Percentiles rank a stretch among this genome's conserved stretches.
phyloP scores from a whole-genome alignment of 2,888 invertebrate genomes.

The Cheilosia variabilis region DNA sequence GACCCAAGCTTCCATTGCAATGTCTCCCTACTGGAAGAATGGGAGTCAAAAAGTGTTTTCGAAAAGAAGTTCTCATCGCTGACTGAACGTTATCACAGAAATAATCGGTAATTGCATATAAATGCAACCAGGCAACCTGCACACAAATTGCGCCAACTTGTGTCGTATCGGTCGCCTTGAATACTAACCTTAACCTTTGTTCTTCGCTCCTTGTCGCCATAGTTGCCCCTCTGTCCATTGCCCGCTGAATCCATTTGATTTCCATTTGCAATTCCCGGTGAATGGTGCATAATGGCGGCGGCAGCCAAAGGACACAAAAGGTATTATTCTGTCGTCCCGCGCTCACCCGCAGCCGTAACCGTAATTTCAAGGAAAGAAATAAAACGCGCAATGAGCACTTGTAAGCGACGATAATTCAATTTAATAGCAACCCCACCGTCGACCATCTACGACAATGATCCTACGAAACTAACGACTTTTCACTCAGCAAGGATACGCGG shows the following conservation, averaged over 20 bases:
- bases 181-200: constrained; percentile 65
- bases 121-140: constrained; percentile 39
- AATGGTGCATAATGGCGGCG: constrained; percentile 28
- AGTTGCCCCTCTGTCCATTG: constrained; percentile 37
- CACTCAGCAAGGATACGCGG: constrained; percentile 48
- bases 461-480: constrained; percentile 51
- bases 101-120: constrained; percentile 52
- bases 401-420: constrained; percentile 74
- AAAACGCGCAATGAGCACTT: constrained; percentile 70
- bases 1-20: not conserved
- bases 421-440: constrained; percentile 48
- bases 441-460: constrained; percentile 40
- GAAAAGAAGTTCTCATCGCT: constrained; percentile 2
- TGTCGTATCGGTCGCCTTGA: constrained; percentile 12
- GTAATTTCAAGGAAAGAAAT: constrained; percentile 66
- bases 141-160: constrained; percentile 32
- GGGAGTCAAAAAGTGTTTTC: not conserved
- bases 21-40: not conserved
- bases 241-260: constrained; percentile 69
- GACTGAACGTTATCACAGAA: constrained; percentile 23
- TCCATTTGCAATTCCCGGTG: constrained; percentile 63
- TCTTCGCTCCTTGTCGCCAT: constrained; percentile 3
- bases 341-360: constrained; percentile 29
- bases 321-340: constrained; percentile 11
- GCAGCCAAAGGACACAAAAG: constrained; percentile 16